A percentile compares a stretch with the other conserved stretches of the same genome.
Conservation (phyloP, 1,140 invertebrate genomes). For the Ectropis grisescens region DNA sequence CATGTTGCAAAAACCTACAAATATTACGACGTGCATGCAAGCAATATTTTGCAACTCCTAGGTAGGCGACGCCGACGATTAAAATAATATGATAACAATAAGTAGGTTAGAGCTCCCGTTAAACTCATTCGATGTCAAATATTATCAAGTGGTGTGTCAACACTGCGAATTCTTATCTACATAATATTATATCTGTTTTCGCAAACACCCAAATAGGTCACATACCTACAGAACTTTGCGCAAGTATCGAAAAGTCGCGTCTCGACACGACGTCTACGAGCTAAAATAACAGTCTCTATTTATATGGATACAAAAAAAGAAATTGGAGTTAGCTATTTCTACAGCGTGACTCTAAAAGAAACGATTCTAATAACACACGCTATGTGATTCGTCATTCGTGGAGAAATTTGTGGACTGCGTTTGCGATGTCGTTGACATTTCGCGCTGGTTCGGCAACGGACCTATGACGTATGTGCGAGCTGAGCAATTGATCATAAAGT, state of each 20-base stretch:
- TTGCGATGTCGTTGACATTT: conserved; percentile 48
- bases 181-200: conserved; percentile 47
- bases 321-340: too few species aligned
- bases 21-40: too few species aligned
- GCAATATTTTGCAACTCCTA: conserved; percentile 38
- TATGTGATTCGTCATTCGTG: conserved; percentile 49
- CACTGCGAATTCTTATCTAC: conserved; percentile 60
- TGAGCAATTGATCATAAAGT: too few species aligned
- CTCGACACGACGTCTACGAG: conserved; percentile 26
- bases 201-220: conserved; percentile 57
- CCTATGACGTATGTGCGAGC: neutral
- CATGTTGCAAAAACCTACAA: too few species aligned
- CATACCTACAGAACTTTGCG: too few species aligned
- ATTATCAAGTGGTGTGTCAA: conserved; percentile 52
- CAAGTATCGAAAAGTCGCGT: conserved; percentile 20
- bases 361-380: conserved; percentile 37
- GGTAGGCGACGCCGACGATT: conserved; percentile 29
- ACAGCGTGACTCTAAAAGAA: conserved; percentile 39
- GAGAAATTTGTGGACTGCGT: conserved; percentile 41
- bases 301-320: too few species aligned
- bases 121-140: conserved; percentile 45
- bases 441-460: conserved; percentile 15
- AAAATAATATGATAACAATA: conserved; percentile 59
- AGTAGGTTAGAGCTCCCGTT: conserved; percentile 59
- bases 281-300: conserved; percentile 35